Evolutionary conservation across 1,140 invertebrate species (phyloP), one percentile per base, ranked within the genome.

Genomic region (Notospermus geniculatus): DNA sequence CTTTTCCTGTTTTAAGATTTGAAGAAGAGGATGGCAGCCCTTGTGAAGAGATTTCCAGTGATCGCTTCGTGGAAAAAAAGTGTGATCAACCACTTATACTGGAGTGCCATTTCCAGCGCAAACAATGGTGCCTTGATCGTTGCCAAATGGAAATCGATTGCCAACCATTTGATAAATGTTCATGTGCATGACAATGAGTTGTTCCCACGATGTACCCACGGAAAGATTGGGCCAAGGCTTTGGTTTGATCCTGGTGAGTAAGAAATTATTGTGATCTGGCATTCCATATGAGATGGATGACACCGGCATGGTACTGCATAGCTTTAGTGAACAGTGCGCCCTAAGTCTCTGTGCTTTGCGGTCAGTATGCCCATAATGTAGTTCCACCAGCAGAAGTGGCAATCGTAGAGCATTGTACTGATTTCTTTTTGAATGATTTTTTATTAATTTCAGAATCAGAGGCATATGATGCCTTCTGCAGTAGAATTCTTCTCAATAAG

Each of bases 31-130:
- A 19, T 52, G 25, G 19, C 25, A 15, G 13, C 4, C 5, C 4
- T 36, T 36, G 5, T 7, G 32, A 36, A 36, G 32, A 36, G 13
- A 36, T 52, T 52, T 19, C 25, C 46, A 27, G 25, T 7, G 46
- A 52, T 22, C 4, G 46, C 46, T 9, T 5, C n/a, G 19, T 52
- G 46, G 46, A 52, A 22, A 27, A 7, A n/a, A 5, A 52, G 46
- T n/a, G n/a, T 27, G 4, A 52, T 52, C 25, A 52, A 52, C 46
- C 46, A 52, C 25, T n/a, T 52, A n/a, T 52, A 52, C 46, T 52
- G 46, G 46, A 7, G 46, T 27, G 46, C 46, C 5, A n/a, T 27
- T 22, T 22, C 19, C 4, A 52, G 46, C 25, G n/a, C 4, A 7
- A 27, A 27, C 9, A n/a, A 52, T 52, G 46, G 46, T 19, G 46